Percentiles rank a stretch among this genome's conserved stretches.
phyloP scores from a whole-genome alignment of 2,113 vertebrate species.

The Phyllopteryx taeniolatus region DNA sequence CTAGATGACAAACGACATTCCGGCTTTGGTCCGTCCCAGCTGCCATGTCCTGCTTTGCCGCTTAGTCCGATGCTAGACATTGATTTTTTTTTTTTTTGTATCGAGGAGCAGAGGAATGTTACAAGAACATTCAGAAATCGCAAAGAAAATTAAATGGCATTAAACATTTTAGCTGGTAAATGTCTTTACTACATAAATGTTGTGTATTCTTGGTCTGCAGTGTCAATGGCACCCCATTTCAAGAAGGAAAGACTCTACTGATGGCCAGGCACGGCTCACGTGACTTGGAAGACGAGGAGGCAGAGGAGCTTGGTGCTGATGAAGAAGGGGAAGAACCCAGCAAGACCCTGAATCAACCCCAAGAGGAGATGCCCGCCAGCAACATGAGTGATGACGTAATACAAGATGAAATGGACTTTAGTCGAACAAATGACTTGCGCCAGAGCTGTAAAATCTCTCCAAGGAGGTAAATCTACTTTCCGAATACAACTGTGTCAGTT shows the following conservation, averaged over 20 bases:
- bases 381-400: conserved; percentile 76
- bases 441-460: conserved; percentile 88
- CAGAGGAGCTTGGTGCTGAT: conserved; percentile 84
- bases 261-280: conserved; percentile 79
- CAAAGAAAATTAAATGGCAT: conserved; percentile 1
- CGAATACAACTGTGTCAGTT: neutral
- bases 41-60: conserved; percentile 35
- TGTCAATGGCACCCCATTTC: conserved; percentile 86
- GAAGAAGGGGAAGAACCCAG: conserved; percentile 78
- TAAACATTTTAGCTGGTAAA: neutral
- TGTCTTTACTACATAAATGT: neutral
- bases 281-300: conserved; percentile 89
- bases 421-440: conserved; percentile 78
- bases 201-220: conserved; percentile 54
- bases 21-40: conserved; percentile 47
- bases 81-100: conserved; percentile 16
- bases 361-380: conserved; percentile 70
- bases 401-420: conserved; percentile 81
- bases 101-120: conserved; percentile 6
- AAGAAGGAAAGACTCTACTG: conserved; percentile 82
- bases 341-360: conserved; percentile 72
- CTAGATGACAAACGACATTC: conserved; percentile 69
- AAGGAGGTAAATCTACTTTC: conserved; percentile 71
- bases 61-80: conserved; percentile 2
- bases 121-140: conserved; percentile 15